Base-by-base conservation (phyloP, 2,888 invertebrate genomes). In the Callimorpha dominula region DNA sequence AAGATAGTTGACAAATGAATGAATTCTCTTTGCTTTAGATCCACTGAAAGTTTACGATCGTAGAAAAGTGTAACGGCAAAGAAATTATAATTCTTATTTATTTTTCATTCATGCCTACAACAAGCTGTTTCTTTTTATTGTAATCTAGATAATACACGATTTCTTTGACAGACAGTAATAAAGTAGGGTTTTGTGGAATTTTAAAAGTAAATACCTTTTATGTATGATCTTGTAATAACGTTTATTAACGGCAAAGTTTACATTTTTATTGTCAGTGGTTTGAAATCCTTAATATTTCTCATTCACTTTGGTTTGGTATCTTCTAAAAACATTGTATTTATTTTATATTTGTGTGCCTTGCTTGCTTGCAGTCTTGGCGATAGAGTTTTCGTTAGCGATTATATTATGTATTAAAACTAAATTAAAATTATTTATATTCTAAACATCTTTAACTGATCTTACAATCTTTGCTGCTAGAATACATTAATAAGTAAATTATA, bases 1-100 rank as follows among this genome's bases (percentile, higher is more conserved):
- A 90, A 90, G 88, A 89, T 87, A 87, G 83, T 77, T 79, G 82
- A 77, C 80, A 80, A 78, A 85, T 86, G 83, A 85, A 83, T 79
- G 84, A 83, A 85, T 83, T 87, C 80, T 84, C 79, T 76, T 82
- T 77, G 82, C 77, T 73, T 80, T 81, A 84, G 77, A 71, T 77
- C 74, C 70, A 68, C 81, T 85, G 83, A 83, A 88, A 83, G 83
- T 82, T 88, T 85, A 85, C 81, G 84, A 86, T 84, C 78, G 74
- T 73, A 74, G 72, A 76, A 60, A 60, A 82, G 76, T 79, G 65
- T 82, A 82, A 77, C 75, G 73, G 67, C 64, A 67, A 82, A 73
- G 78, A 81, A 79, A 74, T 80, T 84, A 73, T 80, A 78, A 75
- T 71, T 72, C 72, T 68, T 60, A 43, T 74, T n/a, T 74, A 78